Base-by-base conservation (phyloP, 2,113 vertebrate genomes). In the Tragelaphus buxtoni region DNA sequence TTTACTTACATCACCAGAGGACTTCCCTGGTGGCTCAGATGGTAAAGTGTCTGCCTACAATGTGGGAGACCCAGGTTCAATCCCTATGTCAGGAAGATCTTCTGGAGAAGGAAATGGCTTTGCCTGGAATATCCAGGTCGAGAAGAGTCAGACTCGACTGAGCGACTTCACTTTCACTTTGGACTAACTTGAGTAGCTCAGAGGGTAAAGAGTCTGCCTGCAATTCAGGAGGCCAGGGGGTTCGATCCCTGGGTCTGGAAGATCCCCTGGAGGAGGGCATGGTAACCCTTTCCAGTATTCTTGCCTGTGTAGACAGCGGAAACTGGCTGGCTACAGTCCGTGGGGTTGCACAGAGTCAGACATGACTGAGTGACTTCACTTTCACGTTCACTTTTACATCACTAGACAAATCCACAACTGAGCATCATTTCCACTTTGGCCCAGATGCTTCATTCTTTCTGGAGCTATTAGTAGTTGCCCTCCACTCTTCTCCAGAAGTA, bases 131-230 rank as follows among this genome's bases (percentile, higher is more conserved):
- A 69, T 69, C 65, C 18, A 69, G 65, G 65, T 69, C 2, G 0
- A 2, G 5, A 69, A 69, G 65, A 69, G 65, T 69, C 2, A 0
- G n/a, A 35, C 65, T 39, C 0, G 1, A 69, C 65, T 39, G 9
- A 39, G 65, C 1, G 0, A 4, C n/a, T 69, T 69, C 65, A 69
- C 65, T 39, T 69, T 69, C 9, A 39, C 65, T 69, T 69, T 69
- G n/a, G n/a, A 39, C 65, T 39, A 22, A 69, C 65, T 22, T 69
- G 4, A 22, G 65, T 11, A 18, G n/a, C n/a, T 69, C 65, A 69
- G n/a, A 69, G 18, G 65, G n/a, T 69, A 69, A 39, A 69, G n/a
- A 69, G 65, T 39, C n/a, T 39, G n/a, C n/a, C 65, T 39, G n/a
- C n/a, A 69, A 69, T 69, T 69, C 65, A 39, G n/a, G 65, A 69